Evolutionary conservation across 2,797 vertebrate genomes (phyloP).

Genomic region (Hemibagrus guttatus): DNA sequence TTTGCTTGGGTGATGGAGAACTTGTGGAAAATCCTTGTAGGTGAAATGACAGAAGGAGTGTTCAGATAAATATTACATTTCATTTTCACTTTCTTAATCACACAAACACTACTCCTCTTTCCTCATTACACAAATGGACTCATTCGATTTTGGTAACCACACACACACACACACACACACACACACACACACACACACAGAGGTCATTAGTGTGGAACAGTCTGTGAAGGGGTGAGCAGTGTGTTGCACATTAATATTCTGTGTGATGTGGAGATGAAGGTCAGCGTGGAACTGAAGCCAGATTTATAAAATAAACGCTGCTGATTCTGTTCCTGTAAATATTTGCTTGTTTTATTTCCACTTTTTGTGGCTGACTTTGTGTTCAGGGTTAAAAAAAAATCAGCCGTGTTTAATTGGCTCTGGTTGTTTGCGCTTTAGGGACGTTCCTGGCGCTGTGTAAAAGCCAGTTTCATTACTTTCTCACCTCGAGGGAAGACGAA

Average conservation of each 20-base stretch:
- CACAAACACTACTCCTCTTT: not conserved
- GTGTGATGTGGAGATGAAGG: not conserved
- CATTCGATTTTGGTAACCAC: not conserved
- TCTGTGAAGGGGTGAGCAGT: not conserved
- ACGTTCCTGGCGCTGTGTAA: not conserved
- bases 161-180: not conserved
- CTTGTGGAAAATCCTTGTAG: not conserved
- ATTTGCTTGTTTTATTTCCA: not conserved
- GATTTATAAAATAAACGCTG: not conserved
- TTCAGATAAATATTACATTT: not conserved
- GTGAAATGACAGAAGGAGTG: not conserved
- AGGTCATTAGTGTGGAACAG: not conserved
- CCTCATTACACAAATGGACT: not conserved
- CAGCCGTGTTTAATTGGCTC: not conserved
- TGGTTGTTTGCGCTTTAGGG: not conserved
- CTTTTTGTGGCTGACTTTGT: not conserved
- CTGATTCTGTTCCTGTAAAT: not conserved
- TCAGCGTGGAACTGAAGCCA: not conserved
- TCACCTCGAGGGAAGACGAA: not conserved
- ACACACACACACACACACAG: not conserved
- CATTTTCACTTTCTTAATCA: not conserved
- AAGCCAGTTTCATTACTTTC: slow-evolving; percentile 5
- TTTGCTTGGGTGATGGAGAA: not conserved
- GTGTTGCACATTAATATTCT: not conserved
- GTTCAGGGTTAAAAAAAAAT: not conserved